Evolutionary conservation across 2,888 invertebrate species (phyloP).

Genomic region (Apodemia mormo): DNA sequence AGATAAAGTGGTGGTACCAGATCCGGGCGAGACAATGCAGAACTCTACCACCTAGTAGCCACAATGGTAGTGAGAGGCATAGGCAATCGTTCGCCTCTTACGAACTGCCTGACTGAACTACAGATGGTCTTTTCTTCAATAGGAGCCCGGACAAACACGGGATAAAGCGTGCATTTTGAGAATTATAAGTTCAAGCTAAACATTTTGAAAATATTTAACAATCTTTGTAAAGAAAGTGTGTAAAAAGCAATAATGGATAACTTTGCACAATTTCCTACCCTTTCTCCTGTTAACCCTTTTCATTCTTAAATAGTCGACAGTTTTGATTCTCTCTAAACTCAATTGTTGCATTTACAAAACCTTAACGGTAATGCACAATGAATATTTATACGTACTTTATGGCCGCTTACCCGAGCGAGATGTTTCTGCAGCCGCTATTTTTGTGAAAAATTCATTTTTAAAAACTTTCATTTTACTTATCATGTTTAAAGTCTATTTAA

Average conservation of each 20-base stretch:
- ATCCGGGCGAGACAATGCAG: no score
- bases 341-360: constrained; percentile 12
- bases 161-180: no score
- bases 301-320: background rate
- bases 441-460: constrained; percentile 4
- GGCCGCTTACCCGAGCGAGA: constrained; percentile 9
- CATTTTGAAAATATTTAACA: no score
- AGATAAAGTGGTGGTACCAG: no score
- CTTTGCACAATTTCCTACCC: background rate
- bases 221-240: no score
- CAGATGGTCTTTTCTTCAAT: no score
- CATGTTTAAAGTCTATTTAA: background rate
- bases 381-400: constrained; percentile 14
- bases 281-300: background rate
- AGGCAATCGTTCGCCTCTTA: no score
- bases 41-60: no score
- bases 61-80: no score
- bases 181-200: no score
- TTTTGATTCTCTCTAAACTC: constrained; percentile 1
- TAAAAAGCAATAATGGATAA: background rate
- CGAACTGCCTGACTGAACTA: no score
- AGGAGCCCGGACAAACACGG: no score
- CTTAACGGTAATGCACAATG: constrained; percentile 8
- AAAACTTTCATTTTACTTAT: constrained; percentile 26
- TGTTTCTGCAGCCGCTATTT: constrained; percentile 16